A percentile compares a stretch with the other conserved stretches of the same genome.
These are phyloP conservation scores for Menura novaehollandiae DNA, from an alignment of 2,113 vertebrate genomes.

Conservation along the genomic window DNA sequence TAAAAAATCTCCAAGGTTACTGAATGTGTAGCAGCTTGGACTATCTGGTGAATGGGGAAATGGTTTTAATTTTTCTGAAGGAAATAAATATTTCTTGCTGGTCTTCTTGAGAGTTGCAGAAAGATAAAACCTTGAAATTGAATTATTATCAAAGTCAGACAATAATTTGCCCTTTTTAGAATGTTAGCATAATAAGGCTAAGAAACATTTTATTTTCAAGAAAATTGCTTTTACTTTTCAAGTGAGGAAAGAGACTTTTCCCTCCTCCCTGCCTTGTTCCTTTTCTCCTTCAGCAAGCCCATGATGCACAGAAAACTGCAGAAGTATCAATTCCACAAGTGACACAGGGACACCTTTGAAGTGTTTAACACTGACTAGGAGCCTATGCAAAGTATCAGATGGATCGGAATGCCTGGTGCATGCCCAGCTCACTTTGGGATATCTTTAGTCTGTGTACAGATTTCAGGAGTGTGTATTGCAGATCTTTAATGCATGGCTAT, in stretches of 20 bases:
- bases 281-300: not conserved
- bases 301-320: not conserved
- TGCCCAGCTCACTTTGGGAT: not conserved
- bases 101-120: not conserved
- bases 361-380: not conserved
- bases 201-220: not conserved
- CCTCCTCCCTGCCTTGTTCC: not conserved
- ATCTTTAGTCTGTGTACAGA: not conserved
- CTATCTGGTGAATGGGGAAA: not conserved
- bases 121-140: not conserved
- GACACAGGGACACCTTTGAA: not conserved
- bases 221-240: not conserved
- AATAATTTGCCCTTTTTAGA: not conserved
- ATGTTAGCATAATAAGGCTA: not conserved
- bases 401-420: rapidly evolving
- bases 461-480: not conserved
- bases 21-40: not conserved
- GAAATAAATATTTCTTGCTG: not conserved
- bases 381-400: not conserved
- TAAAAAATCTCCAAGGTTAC: not conserved
- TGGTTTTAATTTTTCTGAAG: not conserved
- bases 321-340: not conserved
- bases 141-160: not conserved
- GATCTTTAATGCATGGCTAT: not conserved
- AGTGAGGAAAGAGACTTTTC: not conserved